Evolutionary conservation across 2,797 vertebrate species (phyloP), one percentile per base, ranked within the genome.

Genomic region (Microctenopoma stevenorrisi): DNA sequence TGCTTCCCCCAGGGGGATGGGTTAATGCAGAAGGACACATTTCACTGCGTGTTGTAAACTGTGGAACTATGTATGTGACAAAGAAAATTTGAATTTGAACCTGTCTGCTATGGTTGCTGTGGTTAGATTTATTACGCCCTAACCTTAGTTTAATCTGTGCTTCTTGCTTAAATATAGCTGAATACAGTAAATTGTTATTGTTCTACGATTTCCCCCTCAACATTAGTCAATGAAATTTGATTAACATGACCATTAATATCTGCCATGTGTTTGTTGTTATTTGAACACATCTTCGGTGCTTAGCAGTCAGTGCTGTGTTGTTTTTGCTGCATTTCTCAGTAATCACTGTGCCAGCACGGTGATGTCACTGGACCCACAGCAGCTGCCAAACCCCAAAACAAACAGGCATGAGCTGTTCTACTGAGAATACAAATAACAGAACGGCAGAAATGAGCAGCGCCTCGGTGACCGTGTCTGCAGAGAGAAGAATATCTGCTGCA

Each of bases 341-440:
- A 50, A 78, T 66, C 51, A 15, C 30, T 42, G 64, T 82, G 84
- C 80, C 87, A 86, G 68, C 49, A 51, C 49, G 9, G 53, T 74
- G 78, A 87, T 76, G 58, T 89, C 84, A 85, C 53, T 11, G 68
- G 58, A 71, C 53, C 51, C 64, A 72, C 62, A 61, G 85, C 68
- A 35, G 67, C 80, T 84, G 83, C 85, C 79, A 87, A 83, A 75
- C 50, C 72, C 54, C 26, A 57, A 58, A 79, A 84, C 74, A 86
- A 80, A 79, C 79, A 81, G 46, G 59, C 61, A 62, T 30, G 68
- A 72, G 81, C 55, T 54, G 53, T 70, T 63, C 47, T 43, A 51
- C 64, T 52, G 57, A 71, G 56, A 56, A 61, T 61, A 67, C 58
- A 74, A 86, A 78, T 55, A 77, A 67, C 72, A 77, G 47, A 54